phyloP scores from a whole-genome alignment of 2,797 vertebrate genomes.

The Mormyrops attenuatus region DNA sequence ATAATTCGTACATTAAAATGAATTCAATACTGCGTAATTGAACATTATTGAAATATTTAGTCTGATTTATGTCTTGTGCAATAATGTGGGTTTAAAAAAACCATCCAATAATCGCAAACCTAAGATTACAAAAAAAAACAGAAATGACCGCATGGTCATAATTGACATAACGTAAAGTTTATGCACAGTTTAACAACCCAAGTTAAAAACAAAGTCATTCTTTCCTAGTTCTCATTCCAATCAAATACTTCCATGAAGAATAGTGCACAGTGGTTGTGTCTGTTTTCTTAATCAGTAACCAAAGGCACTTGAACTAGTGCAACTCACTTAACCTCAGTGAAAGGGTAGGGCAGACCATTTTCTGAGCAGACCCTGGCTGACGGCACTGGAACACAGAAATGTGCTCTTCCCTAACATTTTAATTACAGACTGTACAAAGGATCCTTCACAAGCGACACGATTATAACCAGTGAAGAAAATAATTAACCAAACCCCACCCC shows the following conservation, averaged over 20 bases:
- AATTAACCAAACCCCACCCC: background rate
- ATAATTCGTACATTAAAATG: background rate
- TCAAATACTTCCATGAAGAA: background rate
- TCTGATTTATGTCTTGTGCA: background rate
- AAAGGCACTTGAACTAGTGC: background rate
- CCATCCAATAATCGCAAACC: background rate
- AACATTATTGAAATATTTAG: background rate
- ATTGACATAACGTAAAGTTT: background rate
- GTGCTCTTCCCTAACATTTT: background rate
- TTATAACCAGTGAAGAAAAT: background rate
- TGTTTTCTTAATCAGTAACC: background rate
- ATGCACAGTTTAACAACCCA: background rate
- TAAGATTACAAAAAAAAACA: background rate
- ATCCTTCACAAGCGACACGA: background rate
- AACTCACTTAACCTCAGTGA: background rate
- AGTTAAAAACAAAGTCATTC: background rate
- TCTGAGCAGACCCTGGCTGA: background rate
- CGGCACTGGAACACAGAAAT: background rate
- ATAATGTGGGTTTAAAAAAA: background rate
- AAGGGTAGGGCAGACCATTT: background rate
- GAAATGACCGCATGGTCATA: background rate
- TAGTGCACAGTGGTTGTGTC: background rate
- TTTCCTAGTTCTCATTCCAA: background rate
- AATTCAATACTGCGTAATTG: background rate
- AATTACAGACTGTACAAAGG: background rate